Evolutionary conservation across 2,888 invertebrate genomes (phyloP), one percentile per base, ranked within the genome.

Genomic region (Idaea biselata): DNA sequence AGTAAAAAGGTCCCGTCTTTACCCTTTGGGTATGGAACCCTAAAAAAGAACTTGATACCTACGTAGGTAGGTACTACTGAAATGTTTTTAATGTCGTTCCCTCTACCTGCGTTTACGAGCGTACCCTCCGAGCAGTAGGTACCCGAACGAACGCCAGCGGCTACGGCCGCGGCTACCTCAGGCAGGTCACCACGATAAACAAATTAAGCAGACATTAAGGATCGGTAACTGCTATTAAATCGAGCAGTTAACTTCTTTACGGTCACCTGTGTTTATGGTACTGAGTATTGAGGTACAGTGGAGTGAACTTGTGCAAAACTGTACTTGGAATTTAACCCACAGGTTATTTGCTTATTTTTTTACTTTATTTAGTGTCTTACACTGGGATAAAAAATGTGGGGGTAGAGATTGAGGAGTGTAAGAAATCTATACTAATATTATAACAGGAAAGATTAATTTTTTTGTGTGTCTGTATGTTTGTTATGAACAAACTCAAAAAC

Each of bases 171-270:
- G 7, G 33, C 33, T 33, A 33, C n/a, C 55, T 6, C 55, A 55
- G 16, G n/a, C 33, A 16, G 56, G 18, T 11, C 14, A 55, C 55
- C 6, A 56, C 72, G 62, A 71, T 77, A 80, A 79, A 79, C 80
- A 76, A 80, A 80, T 80, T 80, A 80, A 77, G 73, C 70, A 71
- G 68, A 73, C 74, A 71, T 75, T 70, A 74, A 73, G 68, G 69
- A 66, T 62, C 62, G 61, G 58, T 60, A 61, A 64, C 56, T 18
- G 18, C 16, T 18, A 18, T 18, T 56, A 18, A 6, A 56, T 56
- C 18, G 56, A 18, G 18, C 56, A 18, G 18, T 56, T 44, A 14
- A 7, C 44, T 44, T 44, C 44, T 44, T 44, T 44, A 66, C 68
- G 68, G 63, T 60, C 58, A 67, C 66, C 44, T 44, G 44, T 61